These are phyloP conservation scores for Philereme vetulata DNA, from an alignment of 2,888 invertebrate species.

Conservation along the genomic window DNA sequence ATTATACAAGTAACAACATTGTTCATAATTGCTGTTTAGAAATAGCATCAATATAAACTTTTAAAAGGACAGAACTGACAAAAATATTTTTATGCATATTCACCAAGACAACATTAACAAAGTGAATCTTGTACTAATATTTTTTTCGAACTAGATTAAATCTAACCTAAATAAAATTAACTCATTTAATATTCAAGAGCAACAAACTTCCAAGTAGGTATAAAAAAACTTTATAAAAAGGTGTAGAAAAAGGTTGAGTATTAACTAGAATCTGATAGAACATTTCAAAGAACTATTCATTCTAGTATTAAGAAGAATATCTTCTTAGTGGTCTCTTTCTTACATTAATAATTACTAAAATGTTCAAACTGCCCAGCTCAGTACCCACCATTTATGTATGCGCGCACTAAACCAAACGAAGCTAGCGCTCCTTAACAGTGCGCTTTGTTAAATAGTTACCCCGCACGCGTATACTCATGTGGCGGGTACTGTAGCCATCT, in stretches of 20 bases:
- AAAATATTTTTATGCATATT: conserved; percentile 2
- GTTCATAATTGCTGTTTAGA: conserved; percentile 21
- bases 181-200: conserved; percentile 12
- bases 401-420: not conserved
- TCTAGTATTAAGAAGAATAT: conserved; percentile 12
- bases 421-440: not conserved
- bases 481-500: conserved; percentile 14
- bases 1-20: conserved; percentile 14
- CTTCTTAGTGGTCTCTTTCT: conserved; percentile 16
- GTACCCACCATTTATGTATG: conserved; percentile 3
- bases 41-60: conserved; percentile 21
- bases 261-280: conserved; percentile 28
- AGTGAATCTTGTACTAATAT: conserved; percentile 12
- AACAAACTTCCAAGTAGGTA: conserved; percentile 13
- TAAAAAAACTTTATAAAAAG: conserved; percentile 33
- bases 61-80: conserved; percentile 11
- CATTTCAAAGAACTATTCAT: conserved; percentile 8
- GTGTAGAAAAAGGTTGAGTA: conserved; percentile 30
- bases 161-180: not conserved
- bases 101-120: not conserved
- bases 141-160: conserved; percentile 5
- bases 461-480: not conserved
- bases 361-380: conserved; percentile 9
- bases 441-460: not conserved
- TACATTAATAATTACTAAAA: conserved; percentile 16